Conservation (phyloP, 2,113 vertebrate species). For the Siniperca chuatsi region DNA sequence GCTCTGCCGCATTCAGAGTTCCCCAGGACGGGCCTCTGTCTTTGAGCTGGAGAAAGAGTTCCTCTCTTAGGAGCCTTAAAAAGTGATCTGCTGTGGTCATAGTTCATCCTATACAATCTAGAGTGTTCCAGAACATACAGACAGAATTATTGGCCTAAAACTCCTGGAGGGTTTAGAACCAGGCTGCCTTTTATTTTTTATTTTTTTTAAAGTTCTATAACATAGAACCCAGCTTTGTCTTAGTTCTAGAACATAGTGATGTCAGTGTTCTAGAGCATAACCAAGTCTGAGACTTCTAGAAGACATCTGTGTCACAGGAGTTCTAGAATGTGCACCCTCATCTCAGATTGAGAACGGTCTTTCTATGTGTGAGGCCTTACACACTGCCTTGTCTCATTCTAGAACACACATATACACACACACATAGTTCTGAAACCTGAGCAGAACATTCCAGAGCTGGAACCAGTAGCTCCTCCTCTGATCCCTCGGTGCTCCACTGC, state of each 20-base stretch:
- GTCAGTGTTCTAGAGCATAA: conserved; percentile 35
- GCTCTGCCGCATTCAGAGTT: conserved; percentile 89
- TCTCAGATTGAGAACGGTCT: conserved; percentile 3
- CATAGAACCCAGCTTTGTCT: conserved; percentile 34
- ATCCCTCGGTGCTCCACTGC: conserved; percentile 39
- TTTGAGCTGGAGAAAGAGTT: conserved; percentile 93
- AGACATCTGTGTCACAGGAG: conserved; percentile 12
- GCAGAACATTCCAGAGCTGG: conserved; percentile 40
- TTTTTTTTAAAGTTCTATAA: conserved; percentile 22
- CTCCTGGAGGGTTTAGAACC: conserved; percentile 60
- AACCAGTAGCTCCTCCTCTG: conserved; percentile 32
- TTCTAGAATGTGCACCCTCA: conserved; percentile 13
- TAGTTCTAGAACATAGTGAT: conserved; percentile 46
- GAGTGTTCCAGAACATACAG: conserved; percentile 30
- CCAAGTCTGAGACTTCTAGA: conserved; percentile 25
- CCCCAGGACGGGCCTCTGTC: conserved; percentile 81
- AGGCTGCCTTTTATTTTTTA: conserved; percentile 35
- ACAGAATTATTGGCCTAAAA: conserved; percentile 39
- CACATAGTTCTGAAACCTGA: conserved; percentile 18
- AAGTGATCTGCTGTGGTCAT: conserved; percentile 14
- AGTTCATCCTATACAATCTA: background rate
- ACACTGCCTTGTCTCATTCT: conserved; percentile 6
- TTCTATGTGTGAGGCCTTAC: background rate
- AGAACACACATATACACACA: conserved; percentile 11
- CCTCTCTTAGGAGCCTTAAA: conserved; percentile 83